phyloP scores from a whole-genome alignment of 2,113 vertebrate genomes.

The Tachuris rubrigastra region DNA sequence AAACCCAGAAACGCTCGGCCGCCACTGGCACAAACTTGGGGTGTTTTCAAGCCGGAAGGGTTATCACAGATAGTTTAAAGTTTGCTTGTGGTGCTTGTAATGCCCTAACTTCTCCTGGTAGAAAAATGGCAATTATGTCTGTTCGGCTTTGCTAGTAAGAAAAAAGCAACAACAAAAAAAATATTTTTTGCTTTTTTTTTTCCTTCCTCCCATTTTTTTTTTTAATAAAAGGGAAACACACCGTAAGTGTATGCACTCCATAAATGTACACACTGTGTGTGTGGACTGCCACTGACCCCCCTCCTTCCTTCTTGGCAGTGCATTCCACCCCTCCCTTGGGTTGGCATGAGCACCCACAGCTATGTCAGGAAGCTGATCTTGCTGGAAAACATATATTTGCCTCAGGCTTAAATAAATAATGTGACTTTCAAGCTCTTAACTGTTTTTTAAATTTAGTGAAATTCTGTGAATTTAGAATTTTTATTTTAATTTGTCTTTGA shows the following conservation, averaged over 20 bases:
- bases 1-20: neutral
- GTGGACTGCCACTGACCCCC: neutral
- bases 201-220: neutral
- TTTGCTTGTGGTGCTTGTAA: neutral
- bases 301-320: neutral
- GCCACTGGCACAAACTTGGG: neutral
- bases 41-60: neutral
- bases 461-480: neutral
- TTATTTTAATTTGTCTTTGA: neutral
- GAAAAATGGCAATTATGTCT: neutral
- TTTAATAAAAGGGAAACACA: neutral
- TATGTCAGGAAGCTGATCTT: neutral
- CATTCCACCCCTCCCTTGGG: neutral
- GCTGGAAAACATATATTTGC: neutral
- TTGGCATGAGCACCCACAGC: neutral
- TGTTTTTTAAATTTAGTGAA: neutral
- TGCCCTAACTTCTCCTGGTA: neutral
- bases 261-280: neutral
- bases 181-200: accelerated
- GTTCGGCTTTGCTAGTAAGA: neutral
- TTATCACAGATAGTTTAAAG: neutral
- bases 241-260: neutral
- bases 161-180: neutral
- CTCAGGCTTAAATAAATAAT: accelerated
- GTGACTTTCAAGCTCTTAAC: neutral